phyloP scores from a whole-genome alignment of 2,797 vertebrate species.

The Lerista edwardsae region DNA sequence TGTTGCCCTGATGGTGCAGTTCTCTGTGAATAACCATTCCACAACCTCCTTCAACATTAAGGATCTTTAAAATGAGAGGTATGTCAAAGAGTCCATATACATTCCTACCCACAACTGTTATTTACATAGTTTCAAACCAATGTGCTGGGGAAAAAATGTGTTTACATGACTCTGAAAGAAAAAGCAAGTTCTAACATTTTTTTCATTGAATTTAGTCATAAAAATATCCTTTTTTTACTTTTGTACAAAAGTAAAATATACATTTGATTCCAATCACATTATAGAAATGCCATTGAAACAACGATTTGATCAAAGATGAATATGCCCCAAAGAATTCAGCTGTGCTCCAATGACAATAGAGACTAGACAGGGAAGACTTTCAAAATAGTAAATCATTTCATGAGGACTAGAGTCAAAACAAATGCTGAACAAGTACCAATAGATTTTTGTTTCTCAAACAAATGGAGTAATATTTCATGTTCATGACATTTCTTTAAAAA shows the following conservation, averaged over 20 bases:
- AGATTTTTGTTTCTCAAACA: constrained; percentile 52
- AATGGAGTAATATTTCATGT: constrained; percentile 66
- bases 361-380: constrained; percentile 42
- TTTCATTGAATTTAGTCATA: constrained; percentile 63
- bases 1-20: constrained; percentile 79
- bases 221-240: constrained; percentile 71
- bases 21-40: constrained; percentile 50
- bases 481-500: constrained; percentile 68
- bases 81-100: constrained; percentile 64
- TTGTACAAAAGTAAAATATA: constrained; percentile 74
- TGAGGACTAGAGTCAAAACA: constrained; percentile 40
- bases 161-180: constrained; percentile 58
- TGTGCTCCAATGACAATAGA: constrained; percentile 53
- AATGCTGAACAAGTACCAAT: constrained; percentile 60
- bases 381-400: constrained; percentile 5
- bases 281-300: constrained; percentile 68
- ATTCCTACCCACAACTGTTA: constrained; percentile 57
- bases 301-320: constrained; percentile 61
- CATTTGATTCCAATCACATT: constrained; percentile 71
- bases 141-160: constrained; percentile 52
- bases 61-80: constrained; percentile 67
- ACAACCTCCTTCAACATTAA: constrained; percentile 59
- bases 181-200: constrained; percentile 46
- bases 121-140: constrained; percentile 58
- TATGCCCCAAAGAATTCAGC: constrained; percentile 62